phyloP scores from a whole-genome alignment of 2,797 vertebrate genomes.

The Danio kyathit region DNA sequence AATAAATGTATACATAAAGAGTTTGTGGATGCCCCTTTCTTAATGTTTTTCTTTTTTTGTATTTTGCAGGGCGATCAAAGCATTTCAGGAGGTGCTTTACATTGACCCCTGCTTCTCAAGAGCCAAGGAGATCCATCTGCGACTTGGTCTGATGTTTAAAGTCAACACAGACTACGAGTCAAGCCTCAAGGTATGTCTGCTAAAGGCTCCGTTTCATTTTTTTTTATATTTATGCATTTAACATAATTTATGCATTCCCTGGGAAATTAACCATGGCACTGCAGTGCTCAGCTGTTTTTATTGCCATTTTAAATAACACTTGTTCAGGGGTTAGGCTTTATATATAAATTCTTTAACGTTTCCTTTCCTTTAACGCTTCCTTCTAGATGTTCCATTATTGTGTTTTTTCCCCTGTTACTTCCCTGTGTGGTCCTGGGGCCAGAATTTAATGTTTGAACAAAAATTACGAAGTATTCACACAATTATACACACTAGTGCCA shows the following conservation, averaged over 20 bases:
- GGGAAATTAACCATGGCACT: neutral
- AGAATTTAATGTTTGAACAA: too few species aligned
- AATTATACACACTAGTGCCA: too few species aligned
- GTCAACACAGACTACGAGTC: slow-evolving; percentile 97
- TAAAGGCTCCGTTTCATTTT: neutral
- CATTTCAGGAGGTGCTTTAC: slow-evolving; percentile 99
- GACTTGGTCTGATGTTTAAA: slow-evolving; percentile 99
- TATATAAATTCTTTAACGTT: too few species aligned
- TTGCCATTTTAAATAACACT: too few species aligned
- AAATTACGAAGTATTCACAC: too few species aligned
- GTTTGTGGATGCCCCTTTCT: neutral
- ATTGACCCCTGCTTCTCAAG: slow-evolving; percentile 94
- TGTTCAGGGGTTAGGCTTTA: too few species aligned
- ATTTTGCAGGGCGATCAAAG: slow-evolving; percentile 92
- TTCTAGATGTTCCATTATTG: too few species aligned
- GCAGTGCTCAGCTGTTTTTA: neutral
- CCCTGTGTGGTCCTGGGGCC: too few species aligned
- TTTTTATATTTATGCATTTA: neutral
- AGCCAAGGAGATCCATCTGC: slow-evolving; percentile 97
- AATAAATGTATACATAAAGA: neutral
- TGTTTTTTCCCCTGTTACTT: too few species aligned
- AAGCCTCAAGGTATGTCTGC: slow-evolving; percentile 91
- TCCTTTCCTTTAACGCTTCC: too few species aligned
- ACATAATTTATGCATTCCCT: neutral
- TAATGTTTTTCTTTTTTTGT: neutral